Evolutionary conservation across 1,140 invertebrate genomes (phyloP), one percentile per base, ranked within the genome.

Genomic region (Sarcophaga peregrina): DNA sequence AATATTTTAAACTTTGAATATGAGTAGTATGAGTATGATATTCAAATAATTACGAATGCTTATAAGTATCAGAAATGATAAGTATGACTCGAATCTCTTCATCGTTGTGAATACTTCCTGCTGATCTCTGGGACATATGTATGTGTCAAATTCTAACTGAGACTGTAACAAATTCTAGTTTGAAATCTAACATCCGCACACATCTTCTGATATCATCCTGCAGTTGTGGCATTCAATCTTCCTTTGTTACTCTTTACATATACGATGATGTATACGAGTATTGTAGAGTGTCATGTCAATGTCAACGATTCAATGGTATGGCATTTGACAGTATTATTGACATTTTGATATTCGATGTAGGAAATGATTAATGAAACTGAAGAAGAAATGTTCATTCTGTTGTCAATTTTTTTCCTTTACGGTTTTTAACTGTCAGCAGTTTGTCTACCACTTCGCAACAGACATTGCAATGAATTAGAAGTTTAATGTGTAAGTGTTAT

Each of bases 261-360:
- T 58, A 58, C 5, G 5, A n/a, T n/a, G n/a, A n/a, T n/a, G n/a
- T n/a, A n/a, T n/a, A n/a, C n/a, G n/a, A n/a, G n/a, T n/a, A n/a
- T 37, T 37, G 25, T 58, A 15, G 6, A 58, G 52, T 58, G 52
- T 0, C 52, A 58, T 13, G 52, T 58, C 54, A 58, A 58, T 58
- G 54, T 58, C 54, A 58, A 1, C 54, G 7, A 58, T 3, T 13
- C 13, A 58, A 58, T 58, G 54, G n/a, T 15, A 58, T 58, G 11
- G 7, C 54, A n/a, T 58, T 58, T 58, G 54, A 58, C 54, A 58
- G 54, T 58, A n/a, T 58, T 58, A 58, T 13, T 58, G 54, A 58
- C 54, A 58, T 13, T 58, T 58, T 58, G 54, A 58, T 58, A 37
- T 58, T 58, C 54, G 54, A n/a, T 58, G 13, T 58, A n/a, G 52